These are phyloP conservation scores for Excalfactoria chinensis DNA, from an alignment of 2,113 vertebrate species.

Conservation along the genomic window DNA sequence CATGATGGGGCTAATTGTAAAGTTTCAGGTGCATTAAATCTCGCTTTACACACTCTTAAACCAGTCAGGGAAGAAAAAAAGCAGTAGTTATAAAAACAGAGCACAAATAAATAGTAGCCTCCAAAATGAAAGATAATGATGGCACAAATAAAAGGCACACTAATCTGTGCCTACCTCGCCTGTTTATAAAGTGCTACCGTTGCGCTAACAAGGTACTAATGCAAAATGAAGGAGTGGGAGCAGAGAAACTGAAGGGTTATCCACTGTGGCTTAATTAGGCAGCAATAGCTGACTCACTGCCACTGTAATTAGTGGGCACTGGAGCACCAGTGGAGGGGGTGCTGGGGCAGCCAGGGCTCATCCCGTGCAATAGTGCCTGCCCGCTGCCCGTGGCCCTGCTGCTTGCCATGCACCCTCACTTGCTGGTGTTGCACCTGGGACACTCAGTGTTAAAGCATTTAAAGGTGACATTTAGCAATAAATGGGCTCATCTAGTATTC, in stretches of 20 bases:
- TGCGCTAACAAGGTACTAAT: constrained; percentile 20
- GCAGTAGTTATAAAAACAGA: neutral
- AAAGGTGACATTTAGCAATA: constrained; percentile 29
- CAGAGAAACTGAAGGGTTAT: neutral
- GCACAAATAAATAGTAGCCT: neutral
- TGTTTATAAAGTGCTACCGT: neutral
- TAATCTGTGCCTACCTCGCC: neutral
- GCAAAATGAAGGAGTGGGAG: neutral
- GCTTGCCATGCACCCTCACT: neutral
- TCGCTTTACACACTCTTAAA: neutral
- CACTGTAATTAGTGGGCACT: neutral
- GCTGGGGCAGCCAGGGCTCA: neutral
- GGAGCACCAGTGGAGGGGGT: neutral
- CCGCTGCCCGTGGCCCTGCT: accelerated
- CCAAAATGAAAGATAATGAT: neutral
- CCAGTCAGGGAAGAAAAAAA: neutral
- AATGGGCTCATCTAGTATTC: constrained; percentile 10
- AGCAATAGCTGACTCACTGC: neutral
- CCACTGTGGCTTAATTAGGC: constrained; percentile 29
- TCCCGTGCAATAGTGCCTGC: neutral
- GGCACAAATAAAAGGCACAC: neutral
- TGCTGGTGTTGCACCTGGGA: neutral
- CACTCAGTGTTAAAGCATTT: neutral
- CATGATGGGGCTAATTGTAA: constrained; percentile 42
- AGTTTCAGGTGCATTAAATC: constrained; percentile 40